Conservation (phyloP, 2,113 vertebrate species). For the Aepyceros melampus region DNA sequence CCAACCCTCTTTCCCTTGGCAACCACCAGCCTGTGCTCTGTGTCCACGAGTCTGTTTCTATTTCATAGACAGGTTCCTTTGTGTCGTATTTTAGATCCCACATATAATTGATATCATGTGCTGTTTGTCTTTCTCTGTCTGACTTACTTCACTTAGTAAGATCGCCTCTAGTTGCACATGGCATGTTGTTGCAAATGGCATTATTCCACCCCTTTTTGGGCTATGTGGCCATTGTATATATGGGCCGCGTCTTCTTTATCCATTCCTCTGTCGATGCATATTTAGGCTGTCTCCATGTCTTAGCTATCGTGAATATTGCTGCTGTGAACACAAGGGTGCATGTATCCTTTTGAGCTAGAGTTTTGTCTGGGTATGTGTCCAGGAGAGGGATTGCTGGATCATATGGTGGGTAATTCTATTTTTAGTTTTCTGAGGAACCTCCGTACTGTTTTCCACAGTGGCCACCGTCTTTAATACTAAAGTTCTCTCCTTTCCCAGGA, state of each 20-base stretch:
- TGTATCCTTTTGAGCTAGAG: background rate
- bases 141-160: background rate
- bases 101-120: background rate
- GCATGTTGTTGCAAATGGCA: background rate
- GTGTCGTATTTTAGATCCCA: background rate
- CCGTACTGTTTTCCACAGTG: background rate
- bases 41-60: background rate
- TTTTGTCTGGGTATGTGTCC: background rate
- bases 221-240: background rate
- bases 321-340: background rate
- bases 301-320: background rate
- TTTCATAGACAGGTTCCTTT: background rate
- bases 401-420: background rate
- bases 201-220: background rate
- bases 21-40: background rate
- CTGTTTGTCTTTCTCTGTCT: background rate
- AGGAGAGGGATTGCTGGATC: background rate
- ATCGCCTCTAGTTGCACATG: background rate
- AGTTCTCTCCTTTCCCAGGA: background rate
- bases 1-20: background rate
- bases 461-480: background rate
- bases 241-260: background rate
- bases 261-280: background rate
- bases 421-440: background rate
- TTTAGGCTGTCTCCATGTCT: background rate